Evolutionary conservation across 2,113 vertebrate species (phyloP).

Genomic region (Sarotherodon lohbergeri): DNA sequence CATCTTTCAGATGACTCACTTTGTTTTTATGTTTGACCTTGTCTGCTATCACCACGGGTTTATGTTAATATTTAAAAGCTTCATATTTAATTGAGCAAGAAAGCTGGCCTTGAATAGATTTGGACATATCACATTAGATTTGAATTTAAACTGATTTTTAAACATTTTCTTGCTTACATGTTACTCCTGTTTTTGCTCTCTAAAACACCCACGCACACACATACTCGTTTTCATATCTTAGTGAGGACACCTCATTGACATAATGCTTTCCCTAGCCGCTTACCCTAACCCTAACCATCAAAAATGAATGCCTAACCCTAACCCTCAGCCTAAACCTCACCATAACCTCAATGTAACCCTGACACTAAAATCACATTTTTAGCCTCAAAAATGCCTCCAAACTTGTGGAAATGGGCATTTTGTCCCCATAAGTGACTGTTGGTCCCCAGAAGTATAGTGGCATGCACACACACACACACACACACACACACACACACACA

Average conservation of each 20-base stretch:
- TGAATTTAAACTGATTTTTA: not conserved
- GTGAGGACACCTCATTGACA: not conserved
- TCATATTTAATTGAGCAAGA: not conserved
- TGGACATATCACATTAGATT: not conserved
- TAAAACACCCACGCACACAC: not conserved
- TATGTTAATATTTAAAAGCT: not conserved
- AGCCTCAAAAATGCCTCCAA: not conserved
- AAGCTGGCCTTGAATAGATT: not conserved
- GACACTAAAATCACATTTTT: not conserved
- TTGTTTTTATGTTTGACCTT: not conserved
- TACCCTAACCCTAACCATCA: not conserved
- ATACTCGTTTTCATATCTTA: not conserved
- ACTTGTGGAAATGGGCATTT: rapidly evolving
- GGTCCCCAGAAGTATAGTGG: rapidly evolving
- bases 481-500: not conserved
- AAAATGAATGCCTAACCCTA: not conserved
- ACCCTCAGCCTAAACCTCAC: not conserved
- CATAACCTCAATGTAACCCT: not conserved
- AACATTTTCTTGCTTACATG: not conserved
- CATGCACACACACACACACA: not conserved
- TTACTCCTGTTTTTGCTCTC: not conserved
- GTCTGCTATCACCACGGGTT: not conserved
- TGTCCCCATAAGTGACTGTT: not conserved
- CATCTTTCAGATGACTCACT: not conserved
- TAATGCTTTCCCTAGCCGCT: not conserved